Conservation (phyloP, 2,888 invertebrate species). For the Aethes cnicana region DNA sequence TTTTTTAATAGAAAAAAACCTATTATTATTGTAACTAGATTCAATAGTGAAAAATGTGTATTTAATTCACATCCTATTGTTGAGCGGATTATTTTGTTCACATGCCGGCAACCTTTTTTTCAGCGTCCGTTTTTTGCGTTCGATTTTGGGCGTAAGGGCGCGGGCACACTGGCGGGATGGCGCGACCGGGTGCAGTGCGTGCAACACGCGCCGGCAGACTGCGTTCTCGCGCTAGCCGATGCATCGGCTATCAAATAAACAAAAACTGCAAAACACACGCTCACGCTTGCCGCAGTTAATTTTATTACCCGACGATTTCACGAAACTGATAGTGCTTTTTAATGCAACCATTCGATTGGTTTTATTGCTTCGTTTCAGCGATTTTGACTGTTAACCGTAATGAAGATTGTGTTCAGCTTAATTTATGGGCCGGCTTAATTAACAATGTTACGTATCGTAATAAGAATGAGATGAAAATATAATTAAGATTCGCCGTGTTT, state of each 20-base stretch:
- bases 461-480: too few relatives aligned
- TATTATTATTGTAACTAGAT: slow-evolving; percentile 23
- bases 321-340: slow-evolving; percentile 47
- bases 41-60: slow-evolving; percentile 21
- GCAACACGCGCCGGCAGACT: slow-evolving; percentile 72
- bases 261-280: slow-evolving; percentile 68
- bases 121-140: slow-evolving; percentile 17
- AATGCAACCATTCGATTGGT: slow-evolving; percentile 31
- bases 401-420: too few relatives aligned
- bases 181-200: slow-evolving; percentile 56
- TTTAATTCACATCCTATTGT: slow-evolving; percentile 16
- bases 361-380: slow-evolving; percentile 22
- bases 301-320: slow-evolving; percentile 50
- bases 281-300: slow-evolving; percentile 57
- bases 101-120: not conserved
- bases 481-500: too few relatives aligned
- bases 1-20: slow-evolving; percentile 45
- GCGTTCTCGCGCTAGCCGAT: slow-evolving; percentile 68
- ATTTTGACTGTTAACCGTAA: slow-evolving; percentile 20
- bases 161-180: slow-evolving; percentile 43
- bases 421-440: too few relatives aligned
- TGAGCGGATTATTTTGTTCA: too few relatives aligned
- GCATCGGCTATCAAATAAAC: slow-evolving; percentile 78
- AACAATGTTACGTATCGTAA: too few relatives aligned
- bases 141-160: slow-evolving; percentile 38